Evolutionary conservation across 2,797 vertebrate species (phyloP).

Genomic region (Pseudocheirus occidentalis): DNA sequence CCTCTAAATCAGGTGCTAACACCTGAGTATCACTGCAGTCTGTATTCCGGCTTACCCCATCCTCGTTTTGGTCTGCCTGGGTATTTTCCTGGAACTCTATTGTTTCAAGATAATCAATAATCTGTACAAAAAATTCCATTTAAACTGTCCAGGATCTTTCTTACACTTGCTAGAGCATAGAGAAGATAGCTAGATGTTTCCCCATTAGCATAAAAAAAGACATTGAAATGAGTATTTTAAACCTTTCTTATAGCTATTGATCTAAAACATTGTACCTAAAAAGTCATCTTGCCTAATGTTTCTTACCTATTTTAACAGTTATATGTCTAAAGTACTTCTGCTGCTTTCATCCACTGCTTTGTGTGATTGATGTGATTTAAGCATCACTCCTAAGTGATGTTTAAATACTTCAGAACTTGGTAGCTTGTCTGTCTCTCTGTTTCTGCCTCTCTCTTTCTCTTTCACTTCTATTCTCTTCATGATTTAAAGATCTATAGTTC

Average conservation of each 20-base stretch:
- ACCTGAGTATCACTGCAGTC: slow-evolving; percentile 28
- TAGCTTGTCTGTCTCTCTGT: not conserved
- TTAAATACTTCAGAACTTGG: slow-evolving; percentile 59
- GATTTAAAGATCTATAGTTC: slow-evolving; percentile 34
- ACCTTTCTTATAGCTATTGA: slow-evolving; percentile 29
- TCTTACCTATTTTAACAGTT: slow-evolving; percentile 23
- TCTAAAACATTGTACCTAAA: slow-evolving; percentile 9
- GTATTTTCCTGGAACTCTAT: slow-evolving; percentile 18
- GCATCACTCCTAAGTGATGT: slow-evolving; percentile 64
- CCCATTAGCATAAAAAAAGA: slow-evolving; percentile 28
- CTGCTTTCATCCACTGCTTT: slow-evolving; percentile 53
- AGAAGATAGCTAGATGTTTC: slow-evolving; percentile 30
- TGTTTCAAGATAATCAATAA: not conserved
- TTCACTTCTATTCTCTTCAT: slow-evolving; percentile 36
- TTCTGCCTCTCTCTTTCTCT: not conserved
- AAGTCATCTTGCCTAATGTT: slow-evolving; percentile 52
- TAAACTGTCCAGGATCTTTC: slow-evolving; percentile 49
- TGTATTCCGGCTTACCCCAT: slow-evolving; percentile 35
- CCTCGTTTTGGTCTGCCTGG: slow-evolving; percentile 55
- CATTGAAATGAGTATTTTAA: slow-evolving; percentile 40
- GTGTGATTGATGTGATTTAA: slow-evolving; percentile 72
- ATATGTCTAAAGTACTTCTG: slow-evolving; percentile 60
- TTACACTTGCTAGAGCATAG: not conserved
- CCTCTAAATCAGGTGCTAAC: slow-evolving; percentile 56
- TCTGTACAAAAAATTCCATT: not conserved